Base-by-base conservation (phyloP, 2,888 invertebrate species). In the Sarcophaga rosellei region DNA sequence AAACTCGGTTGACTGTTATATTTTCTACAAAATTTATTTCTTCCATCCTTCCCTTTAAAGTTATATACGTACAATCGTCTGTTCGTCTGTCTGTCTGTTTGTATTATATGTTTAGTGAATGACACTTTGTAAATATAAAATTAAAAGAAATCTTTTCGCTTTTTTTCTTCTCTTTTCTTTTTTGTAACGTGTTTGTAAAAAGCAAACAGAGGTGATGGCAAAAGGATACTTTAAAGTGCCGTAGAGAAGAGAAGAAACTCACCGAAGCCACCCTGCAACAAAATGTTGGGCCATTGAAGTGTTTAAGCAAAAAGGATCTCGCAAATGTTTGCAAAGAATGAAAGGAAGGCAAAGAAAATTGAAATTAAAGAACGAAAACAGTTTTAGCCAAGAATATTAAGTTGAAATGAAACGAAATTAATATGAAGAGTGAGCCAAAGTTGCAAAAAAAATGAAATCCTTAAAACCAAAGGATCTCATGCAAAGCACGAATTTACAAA, bases 81-180 rank as follows among this genome's bases (percentile, higher is more conserved):
- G 45, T n/a, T 23, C 57, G 62, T 62, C 62, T 76, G 23, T 66
- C 21, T 61, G 61, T 69, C 17, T 53, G 53, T 65, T n/a, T 15
- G 23, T 53, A 79, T 80, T 80, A 72, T 75, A 44, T 73, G 72
- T 77, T 81, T 63, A 76, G 77, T 74, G 80, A 76, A 84, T 69
- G 81, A 86, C 81, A 84, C 86, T 86, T 86, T 86, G 86, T 86
- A 86, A 86, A 86, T 86, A 86, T 86, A 81, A 86, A 86, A 86
- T 86, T 86, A 86, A 86, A 86, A 84, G 78, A 86, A 84, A 82
- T 80, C 76, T 76, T 79, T 77, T 78, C 70, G 61, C 69, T 70
- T 75, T 76, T 76, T n/a, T n/a, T n/a, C n/a, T n/a, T n/a, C n/a
- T n/a, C n/a, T n/a, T n/a, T n/a, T n/a, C n/a, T n/a, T n/a, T 62